phyloP scores from a whole-genome alignment of 2,113 vertebrate species.

The Gymnobelideus leadbeateri region DNA sequence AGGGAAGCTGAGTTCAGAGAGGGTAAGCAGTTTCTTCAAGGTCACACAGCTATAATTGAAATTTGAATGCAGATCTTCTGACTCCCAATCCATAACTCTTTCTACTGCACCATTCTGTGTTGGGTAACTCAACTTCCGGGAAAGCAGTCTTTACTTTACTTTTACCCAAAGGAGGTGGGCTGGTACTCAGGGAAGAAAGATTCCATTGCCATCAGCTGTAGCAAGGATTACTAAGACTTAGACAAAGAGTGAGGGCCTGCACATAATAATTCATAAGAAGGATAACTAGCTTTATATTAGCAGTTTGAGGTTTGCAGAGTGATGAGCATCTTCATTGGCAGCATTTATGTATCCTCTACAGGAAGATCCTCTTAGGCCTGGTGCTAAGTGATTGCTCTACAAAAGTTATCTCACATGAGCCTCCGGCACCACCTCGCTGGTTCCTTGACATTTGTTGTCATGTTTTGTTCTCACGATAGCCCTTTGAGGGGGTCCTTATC shows the following conservation, averaged over 20 bases:
- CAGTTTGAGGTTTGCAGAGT: not conserved
- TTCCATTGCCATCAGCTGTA: not conserved
- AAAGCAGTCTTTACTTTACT: not conserved
- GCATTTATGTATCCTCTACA: not conserved
- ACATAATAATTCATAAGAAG: not conserved
- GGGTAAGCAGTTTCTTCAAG: not conserved
- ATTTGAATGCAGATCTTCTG: not conserved
- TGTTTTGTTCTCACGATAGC: not conserved
- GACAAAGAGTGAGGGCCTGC: not conserved
- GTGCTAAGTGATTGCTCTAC: not conserved
- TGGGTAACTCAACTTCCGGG: not conserved
- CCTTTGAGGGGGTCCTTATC: not conserved
- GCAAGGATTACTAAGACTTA: not conserved
- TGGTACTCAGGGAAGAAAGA: not conserved
- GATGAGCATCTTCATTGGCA: not conserved
- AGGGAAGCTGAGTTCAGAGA: not conserved
- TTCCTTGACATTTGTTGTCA: not conserved
- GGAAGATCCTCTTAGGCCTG: too few species aligned
- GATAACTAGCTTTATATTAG: not conserved
- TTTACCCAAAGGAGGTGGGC: not conserved
- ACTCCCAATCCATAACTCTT: not conserved
- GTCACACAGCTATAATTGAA: not conserved
- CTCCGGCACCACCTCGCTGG: not conserved
- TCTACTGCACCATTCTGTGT: not conserved
- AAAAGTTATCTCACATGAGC: not conserved